phyloP scores from a whole-genome alignment of 2,113 vertebrate species.

The Cathartes aura region DNA sequence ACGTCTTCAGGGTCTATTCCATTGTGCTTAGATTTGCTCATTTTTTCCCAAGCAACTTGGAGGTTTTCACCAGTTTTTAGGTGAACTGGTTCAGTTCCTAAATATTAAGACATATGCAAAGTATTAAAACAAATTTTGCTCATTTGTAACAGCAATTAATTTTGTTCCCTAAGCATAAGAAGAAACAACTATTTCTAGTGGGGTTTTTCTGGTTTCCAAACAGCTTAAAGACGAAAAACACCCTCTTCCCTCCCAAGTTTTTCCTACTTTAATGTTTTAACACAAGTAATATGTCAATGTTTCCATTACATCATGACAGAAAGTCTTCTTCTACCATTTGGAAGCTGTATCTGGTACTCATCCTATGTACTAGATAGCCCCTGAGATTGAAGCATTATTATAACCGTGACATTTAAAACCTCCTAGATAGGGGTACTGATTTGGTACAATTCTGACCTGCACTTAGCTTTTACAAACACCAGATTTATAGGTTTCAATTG shows the following conservation, averaged over 20 bases:
- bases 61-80: slow-evolving; percentile 72
- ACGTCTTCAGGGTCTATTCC: slow-evolving; percentile 90
- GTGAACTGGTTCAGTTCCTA: slow-evolving; percentile 82
- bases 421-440: not conserved
- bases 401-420: not conserved
- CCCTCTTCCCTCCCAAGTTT: not conserved
- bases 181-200: not conserved
- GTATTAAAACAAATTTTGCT: not conserved
- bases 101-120: not conserved
- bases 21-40: slow-evolving; percentile 98
- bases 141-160: not conserved
- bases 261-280: not conserved
- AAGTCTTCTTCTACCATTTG: not conserved
- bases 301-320: not conserved
- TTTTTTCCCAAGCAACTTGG: slow-evolving; percentile 93
- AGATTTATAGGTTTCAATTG: not conserved
- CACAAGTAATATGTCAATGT: not conserved
- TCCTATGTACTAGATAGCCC: not conserved
- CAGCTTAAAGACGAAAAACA: not conserved
- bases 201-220: not conserved
- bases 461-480: not conserved
- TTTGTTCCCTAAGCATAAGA: not conserved
- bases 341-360: not conserved
- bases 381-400: not conserved
- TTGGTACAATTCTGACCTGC: not conserved